These are phyloP conservation scores for Myopa tessellatipennis DNA, from an alignment of 2,888 invertebrate genomes.

Conservation along the genomic window DNA sequence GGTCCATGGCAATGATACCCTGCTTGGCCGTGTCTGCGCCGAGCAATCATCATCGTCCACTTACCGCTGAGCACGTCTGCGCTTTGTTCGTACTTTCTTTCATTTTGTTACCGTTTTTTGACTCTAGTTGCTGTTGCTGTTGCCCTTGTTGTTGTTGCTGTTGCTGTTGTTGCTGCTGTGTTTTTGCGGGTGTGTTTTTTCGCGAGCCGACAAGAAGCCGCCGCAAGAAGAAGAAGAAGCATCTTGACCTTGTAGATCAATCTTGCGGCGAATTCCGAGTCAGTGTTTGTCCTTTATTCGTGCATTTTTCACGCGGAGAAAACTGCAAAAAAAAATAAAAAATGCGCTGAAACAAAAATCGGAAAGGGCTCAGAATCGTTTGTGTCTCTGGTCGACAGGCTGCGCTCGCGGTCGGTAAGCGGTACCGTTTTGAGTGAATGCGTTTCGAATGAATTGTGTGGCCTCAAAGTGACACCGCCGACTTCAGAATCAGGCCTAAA, in stretches of 20 bases:
- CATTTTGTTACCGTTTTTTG: not conserved
- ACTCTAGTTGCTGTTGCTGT: not conserved
- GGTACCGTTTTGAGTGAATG: constrained; percentile 67
- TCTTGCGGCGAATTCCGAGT: constrained; percentile 35
- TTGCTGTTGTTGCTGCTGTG: not conserved
- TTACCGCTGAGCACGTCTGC: constrained; percentile 36
- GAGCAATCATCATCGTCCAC: constrained; percentile 33
- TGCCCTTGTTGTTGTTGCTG: not conserved
- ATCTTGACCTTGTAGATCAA: constrained; percentile 45
- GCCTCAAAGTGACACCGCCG: constrained; percentile 62
- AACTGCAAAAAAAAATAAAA: constrained; percentile 37
- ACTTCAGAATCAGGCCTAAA: constrained; percentile 38
- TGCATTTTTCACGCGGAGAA: constrained; percentile 32
- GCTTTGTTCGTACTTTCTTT: constrained; percentile 22
- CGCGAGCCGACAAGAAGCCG: constrained; percentile 21
- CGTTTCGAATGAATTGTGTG: constrained; percentile 61
- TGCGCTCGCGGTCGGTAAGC: constrained; percentile 52
- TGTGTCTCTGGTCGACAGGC: not conserved
- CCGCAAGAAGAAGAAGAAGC: constrained; percentile 6
- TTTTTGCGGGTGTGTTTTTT: not conserved
- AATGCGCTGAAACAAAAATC: constrained; percentile 52
- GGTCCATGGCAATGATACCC: constrained; percentile 7
- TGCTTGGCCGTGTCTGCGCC: not conserved
- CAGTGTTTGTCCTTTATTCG: constrained; percentile 23
- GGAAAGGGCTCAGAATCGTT: not conserved